phyloP scores from a whole-genome alignment of 2,888 invertebrate species.

The Mythimna albipuncta region DNA sequence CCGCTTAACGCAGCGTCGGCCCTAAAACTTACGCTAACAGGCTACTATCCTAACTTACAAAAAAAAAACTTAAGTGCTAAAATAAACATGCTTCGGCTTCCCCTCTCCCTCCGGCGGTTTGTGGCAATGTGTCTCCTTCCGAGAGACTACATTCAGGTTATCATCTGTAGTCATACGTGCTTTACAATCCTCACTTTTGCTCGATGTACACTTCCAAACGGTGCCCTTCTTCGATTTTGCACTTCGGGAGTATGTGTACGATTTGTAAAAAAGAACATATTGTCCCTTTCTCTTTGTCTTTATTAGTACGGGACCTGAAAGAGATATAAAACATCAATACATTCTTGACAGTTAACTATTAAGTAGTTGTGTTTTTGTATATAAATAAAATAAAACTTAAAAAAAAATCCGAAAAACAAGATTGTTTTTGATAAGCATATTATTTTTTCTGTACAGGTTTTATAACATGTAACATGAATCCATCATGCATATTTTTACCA shows the following conservation, averaged over 20 bases:
- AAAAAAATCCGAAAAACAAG: background rate
- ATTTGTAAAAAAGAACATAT: slow-evolving; percentile 78
- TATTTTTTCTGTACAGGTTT: background rate
- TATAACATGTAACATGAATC: too few relatives aligned
- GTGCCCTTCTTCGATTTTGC: slow-evolving; percentile 84
- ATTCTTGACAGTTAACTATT: background rate
- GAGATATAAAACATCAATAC: slow-evolving; percentile 1
- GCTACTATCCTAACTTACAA: background rate
- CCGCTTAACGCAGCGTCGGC: too few relatives aligned
- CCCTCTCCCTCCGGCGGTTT: slow-evolving; percentile 66
- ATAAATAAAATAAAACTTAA: background rate
- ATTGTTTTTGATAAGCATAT: background rate
- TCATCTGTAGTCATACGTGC: slow-evolving; percentile 79
- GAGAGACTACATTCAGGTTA: slow-evolving; percentile 76
- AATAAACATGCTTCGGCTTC: slow-evolving; percentile 86
- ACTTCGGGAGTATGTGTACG: slow-evolving; percentile 76
- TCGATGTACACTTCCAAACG: slow-evolving; percentile 83
- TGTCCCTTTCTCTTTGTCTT: slow-evolving; percentile 79
- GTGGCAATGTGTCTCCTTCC: slow-evolving; percentile 77
- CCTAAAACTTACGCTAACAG: background rate
- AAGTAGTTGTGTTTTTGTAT: background rate
- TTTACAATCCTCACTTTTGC: slow-evolving; percentile 79
- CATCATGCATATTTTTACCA: background rate
- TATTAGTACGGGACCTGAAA: slow-evolving; percentile 82
- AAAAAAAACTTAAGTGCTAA: slow-evolving; percentile 70